Evolutionary conservation across 2,888 invertebrate species (phyloP).

Genomic region (Resseliella maxima): DNA sequence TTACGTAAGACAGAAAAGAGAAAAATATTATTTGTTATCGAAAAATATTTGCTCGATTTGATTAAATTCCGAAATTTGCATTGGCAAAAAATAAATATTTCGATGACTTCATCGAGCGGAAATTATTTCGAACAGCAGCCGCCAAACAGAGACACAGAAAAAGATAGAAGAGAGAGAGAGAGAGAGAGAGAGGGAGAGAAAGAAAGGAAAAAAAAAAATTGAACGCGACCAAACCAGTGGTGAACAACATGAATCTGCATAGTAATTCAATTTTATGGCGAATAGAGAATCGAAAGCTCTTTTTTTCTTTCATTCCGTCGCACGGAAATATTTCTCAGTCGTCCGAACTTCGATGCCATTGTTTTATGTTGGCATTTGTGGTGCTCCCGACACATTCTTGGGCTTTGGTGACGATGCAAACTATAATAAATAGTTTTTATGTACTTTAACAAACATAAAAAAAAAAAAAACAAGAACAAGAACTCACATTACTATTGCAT

Average conservation of each 20-base stretch:
- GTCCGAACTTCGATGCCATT: neutral
- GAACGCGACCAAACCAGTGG: neutral
- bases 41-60: slow-evolving; percentile 40
- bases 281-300: neutral
- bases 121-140: too few species aligned
- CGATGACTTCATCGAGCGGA: slow-evolving; percentile 30
- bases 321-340: neutral
- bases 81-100: neutral
- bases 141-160: neutral
- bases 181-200: neutral
- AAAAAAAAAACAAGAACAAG: too few species aligned
- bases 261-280: slow-evolving; percentile 19
- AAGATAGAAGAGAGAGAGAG: neutral
- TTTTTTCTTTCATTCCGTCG: neutral
- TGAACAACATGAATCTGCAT: slow-evolving; percentile 20
- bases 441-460: neutral
- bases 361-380: slow-evolving; percentile 4
- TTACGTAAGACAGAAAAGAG: neutral
- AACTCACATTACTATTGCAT: neutral
- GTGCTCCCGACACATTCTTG: neutral
- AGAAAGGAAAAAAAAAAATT: neutral
- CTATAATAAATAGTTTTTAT: slow-evolving; percentile 25
- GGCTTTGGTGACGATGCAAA: neutral
- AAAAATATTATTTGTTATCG: neutral
- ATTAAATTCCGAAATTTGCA: neutral